Conservation (phyloP, 2,888 invertebrate genomes). For the Yponomeuta cagnagella region DNA sequence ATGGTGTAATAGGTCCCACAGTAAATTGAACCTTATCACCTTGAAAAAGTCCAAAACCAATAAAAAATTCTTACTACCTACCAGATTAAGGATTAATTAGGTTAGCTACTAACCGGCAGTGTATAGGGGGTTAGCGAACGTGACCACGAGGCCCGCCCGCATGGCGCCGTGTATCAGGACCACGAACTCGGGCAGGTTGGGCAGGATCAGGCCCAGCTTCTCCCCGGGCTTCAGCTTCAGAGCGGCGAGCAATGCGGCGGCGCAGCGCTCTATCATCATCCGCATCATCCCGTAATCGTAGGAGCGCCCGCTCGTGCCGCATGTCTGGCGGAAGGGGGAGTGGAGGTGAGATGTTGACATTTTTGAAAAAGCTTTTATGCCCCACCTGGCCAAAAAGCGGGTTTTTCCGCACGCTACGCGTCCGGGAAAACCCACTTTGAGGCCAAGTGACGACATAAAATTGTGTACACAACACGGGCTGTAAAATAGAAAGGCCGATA, state of each 20-base stretch:
- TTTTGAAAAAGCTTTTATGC: not conserved
- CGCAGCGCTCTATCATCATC: constrained; percentile 74
- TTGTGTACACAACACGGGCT: no score
- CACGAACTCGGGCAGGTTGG: constrained; percentile 82
- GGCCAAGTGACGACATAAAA: no score
- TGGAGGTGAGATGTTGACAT: not conserved
- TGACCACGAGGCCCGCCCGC: constrained; percentile 79
- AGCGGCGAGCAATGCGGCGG: constrained; percentile 72
- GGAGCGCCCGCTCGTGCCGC: constrained; percentile 76
- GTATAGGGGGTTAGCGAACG: constrained; percentile 82
- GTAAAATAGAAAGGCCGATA: no score
- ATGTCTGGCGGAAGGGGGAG: constrained; percentile 4
- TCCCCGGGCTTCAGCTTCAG: constrained; percentile 78
- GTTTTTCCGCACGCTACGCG: no score
- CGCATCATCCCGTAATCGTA: constrained; percentile 79
- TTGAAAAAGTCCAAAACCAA: no score
- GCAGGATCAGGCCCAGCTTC: constrained; percentile 79
- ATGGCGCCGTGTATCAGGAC: constrained; percentile 80
- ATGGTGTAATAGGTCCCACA: no score
- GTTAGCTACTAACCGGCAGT: constrained; percentile 69
- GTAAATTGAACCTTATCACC: no score
- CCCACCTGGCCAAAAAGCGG: no score
- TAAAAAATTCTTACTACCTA: no score
- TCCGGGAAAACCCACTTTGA: no score
- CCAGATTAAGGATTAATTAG: no score